Base-by-base conservation (phyloP, 1,140 invertebrate genomes). In the Oryzaephilus surinamensis region DNA sequence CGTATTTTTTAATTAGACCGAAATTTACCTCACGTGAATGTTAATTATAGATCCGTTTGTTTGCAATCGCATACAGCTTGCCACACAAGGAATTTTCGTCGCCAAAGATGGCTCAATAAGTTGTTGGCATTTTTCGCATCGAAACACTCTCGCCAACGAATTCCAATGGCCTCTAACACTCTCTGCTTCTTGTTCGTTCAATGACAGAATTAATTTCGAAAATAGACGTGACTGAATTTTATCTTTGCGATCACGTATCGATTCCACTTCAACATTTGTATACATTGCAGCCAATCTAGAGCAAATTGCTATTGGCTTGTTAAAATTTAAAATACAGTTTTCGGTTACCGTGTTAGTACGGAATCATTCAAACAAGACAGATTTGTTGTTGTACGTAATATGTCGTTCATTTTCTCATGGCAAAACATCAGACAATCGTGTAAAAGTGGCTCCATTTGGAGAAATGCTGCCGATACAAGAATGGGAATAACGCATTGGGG, bases 401-500 rank as follows among this genome's bases (percentile, higher is more conserved):
- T 80, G 30, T 86, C 79, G 41, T 80, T 80, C 61, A 90, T 76
- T 57, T 88, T 76, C 21, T 76, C 68, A 48, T 84, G 81, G 43
- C 85, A 84, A 63, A 74, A 91, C 23, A 76, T 66, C n/a, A 93
- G 58, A 39, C 86, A 90, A 54, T 81, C 79, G 37, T 86, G 70
- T 2, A 92, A 68, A 34, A 96, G 65, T 10, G 80, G 80, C 52
- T 90, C 81, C 90, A 96, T 95, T 71, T 92, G 85, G 6, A 97
- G 65, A 61, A 97, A 97, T 10, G 88, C 85, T 0, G 92, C 91
- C 0, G 90, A 95, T 1, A 95, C 86, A 39, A 94, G 69, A 34
- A 97, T 87, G 0, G 89, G 88, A 36, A 95, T 75, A 1, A 92
- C 90, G 64, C 89, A 94, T 38, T 70, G 76, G 1, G 83, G 67